These are phyloP conservation scores for Campoplex nolae DNA, from an alignment of 2,888 invertebrate genomes.

Conservation along the genomic window DNA sequence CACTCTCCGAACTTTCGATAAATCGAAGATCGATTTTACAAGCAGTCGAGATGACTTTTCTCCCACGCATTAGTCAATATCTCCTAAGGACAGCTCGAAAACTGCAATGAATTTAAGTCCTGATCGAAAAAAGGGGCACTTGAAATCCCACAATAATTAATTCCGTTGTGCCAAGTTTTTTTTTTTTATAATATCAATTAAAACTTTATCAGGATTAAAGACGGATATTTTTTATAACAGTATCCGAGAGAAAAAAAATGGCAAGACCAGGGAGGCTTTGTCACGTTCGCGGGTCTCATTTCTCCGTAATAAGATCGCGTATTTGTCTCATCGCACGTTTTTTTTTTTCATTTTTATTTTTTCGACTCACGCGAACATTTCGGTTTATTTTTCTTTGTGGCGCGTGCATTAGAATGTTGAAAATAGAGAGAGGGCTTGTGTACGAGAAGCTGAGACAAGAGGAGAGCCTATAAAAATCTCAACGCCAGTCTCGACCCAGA, in stretches of 20 bases:
- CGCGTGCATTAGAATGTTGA: neutral
- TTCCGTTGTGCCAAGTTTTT: neutral
- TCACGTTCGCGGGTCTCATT: neutral
- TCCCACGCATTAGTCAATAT: conserved; percentile 7
- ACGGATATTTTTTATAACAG: neutral
- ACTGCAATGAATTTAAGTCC: neutral
- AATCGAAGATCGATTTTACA: conserved; percentile 24
- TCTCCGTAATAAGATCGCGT: neutral
- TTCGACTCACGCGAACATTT: neutral
- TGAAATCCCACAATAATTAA: neutral
- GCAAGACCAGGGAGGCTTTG: neutral
- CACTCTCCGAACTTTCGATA: conserved; percentile 10
- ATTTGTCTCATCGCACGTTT: neutral
- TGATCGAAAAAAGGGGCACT: neutral
- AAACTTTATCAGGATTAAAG: neutral
- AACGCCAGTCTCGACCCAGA: conserved; percentile 49
- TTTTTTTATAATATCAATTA: neutral
- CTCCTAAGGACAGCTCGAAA: neutral
- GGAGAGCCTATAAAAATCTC: conserved; percentile 59
- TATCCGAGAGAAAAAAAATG: neutral
- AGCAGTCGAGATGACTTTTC: neutral
- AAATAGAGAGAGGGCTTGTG: neutral
- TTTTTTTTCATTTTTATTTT: neutral
- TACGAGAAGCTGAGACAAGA: conserved; percentile 15
- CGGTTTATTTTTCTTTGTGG: neutral